Evolutionary conservation across 2,797 vertebrate species (phyloP), one percentile per base, ranked within the genome.

Genomic region (Sciaenops ocellatus): DNA sequence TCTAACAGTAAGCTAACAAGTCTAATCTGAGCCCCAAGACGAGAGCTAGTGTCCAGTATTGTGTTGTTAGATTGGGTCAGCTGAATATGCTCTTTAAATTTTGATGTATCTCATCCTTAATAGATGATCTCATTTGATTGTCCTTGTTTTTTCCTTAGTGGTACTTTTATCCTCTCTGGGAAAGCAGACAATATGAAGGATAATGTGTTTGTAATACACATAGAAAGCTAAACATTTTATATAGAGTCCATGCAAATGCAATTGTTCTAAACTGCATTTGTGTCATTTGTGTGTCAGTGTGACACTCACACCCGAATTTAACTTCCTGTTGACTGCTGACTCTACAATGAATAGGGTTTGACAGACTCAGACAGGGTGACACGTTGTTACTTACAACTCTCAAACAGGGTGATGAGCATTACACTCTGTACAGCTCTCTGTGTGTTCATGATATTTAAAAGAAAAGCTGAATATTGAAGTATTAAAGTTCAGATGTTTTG

Each of bases 1-100:
- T 94, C 90, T 95, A 75, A 80, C 66, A 90, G 93, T 92, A 82
- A 92, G 86, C 91, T 95, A 95, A 95, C 92, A 94, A 91, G 78
- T 87, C 80, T 85, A 86, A 94, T 95, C 85, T 91, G 91, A 92
- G 85, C 84, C 64, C 78, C 63, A 65, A 73, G 78, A 86, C 48
- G 18, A 63, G 41, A 55, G 24, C 67, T 30, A 51, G 55, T 50
- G 67, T 38, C 34, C 20, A 30, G 42, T 41, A 26, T 65, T 75
- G 60, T 69, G 56, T 68, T 72, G 46, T 22, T 59, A 38, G 46
- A 67, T 20, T 51, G 47, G 64, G 66, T 66, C 28, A 55, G 60
- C 22, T 48, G 69, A 78, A 63, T 42, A 51, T 52, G 6, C 12
- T 67, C 30, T 71, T 70, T 73, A 59, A 76, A 75, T 38, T 70